phyloP scores from a whole-genome alignment of 2,113 vertebrate genomes.

The Climacteris rufus region DNA sequence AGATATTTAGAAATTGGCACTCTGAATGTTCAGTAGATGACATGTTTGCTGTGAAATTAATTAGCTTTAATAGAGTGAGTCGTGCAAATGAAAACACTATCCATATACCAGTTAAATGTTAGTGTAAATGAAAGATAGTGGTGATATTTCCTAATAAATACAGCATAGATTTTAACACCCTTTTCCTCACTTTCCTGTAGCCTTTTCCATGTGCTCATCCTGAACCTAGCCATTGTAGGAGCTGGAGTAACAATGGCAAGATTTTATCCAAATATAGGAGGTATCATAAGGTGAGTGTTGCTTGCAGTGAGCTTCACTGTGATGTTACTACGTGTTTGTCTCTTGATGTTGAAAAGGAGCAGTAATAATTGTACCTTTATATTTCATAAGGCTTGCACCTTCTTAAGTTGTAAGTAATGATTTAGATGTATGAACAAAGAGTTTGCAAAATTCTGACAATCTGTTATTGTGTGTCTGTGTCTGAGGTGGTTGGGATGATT shows the following conservation, averaged over 20 bases:
- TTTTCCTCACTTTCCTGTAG: slow-evolving; percentile 61
- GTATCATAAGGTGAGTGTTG: slow-evolving; percentile 93
- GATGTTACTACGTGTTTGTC: not conserved
- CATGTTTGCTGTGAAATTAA: not conserved
- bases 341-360: not conserved
- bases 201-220: slow-evolving; percentile 81
- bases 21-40: not conserved
- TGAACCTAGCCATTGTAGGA: slow-evolving; percentile 85
- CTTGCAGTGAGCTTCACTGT: not conserved
- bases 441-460: not conserved
- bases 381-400: not conserved
- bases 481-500: not conserved
- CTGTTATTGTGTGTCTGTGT: not conserved
- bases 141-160: not conserved
- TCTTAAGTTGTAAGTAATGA: not conserved
- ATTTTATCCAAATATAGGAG: slow-evolving; percentile 94
- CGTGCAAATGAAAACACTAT: not conserved
- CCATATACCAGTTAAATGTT: not conserved
- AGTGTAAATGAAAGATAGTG: not conserved
- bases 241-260: slow-evolving; percentile 86
- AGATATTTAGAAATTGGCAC: not conserved
- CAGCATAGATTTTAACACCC: not conserved
- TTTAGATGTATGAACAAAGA: not conserved
- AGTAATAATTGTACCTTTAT: not conserved
- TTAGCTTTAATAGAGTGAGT: not conserved